Percentiles rank a stretch among this genome's conserved stretches.
phyloP scores from a whole-genome alignment of 2,888 invertebrate genomes.

The Plagodis dolabraria region DNA sequence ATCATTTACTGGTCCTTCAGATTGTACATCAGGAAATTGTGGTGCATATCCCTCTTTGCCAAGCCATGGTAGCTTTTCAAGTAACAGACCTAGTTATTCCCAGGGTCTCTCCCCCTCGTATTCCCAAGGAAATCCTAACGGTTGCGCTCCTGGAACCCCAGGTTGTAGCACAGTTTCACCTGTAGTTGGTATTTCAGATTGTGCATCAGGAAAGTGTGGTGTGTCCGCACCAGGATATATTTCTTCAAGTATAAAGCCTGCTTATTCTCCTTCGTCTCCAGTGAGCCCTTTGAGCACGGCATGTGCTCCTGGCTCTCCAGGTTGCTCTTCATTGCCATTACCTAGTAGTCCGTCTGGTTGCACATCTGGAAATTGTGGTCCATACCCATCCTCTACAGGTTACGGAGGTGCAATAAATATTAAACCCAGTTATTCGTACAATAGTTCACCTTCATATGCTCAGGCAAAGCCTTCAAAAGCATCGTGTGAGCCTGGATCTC shows the following conservation, averaged over 20 bases:
- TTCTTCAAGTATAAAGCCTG: too few species aligned
- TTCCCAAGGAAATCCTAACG: conserved; percentile 6
- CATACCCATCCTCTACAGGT: background rate
- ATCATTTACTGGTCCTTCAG: background rate
- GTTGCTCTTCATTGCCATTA: conserved; percentile 1
- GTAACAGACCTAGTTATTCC: conserved; percentile 4
- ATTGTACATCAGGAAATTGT: conserved; percentile 16
- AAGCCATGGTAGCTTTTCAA: conserved; percentile 4
- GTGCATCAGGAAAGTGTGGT: too few species aligned
- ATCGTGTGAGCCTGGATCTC: conserved; percentile 15
- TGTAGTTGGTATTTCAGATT: too few species aligned
- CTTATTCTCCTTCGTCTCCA: too few species aligned
- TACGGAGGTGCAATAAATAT: background rate
- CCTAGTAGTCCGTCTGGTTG: background rate
- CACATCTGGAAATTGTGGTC: background rate
- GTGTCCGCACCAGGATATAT: background rate
- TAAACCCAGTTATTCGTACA: conserved; percentile 3
- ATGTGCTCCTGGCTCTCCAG: conserved; percentile 18
- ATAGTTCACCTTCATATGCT: background rate
- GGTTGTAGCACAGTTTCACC: too few species aligned
- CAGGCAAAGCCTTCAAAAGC: background rate
- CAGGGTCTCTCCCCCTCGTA: conserved; percentile 5
- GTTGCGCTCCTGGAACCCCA: conserved; percentile 1
- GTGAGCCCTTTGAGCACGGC: too few species aligned
- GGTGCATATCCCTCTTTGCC: background rate